phyloP scores from a whole-genome alignment of 2,888 invertebrate genomes.

The Catocala fraxini region DNA sequence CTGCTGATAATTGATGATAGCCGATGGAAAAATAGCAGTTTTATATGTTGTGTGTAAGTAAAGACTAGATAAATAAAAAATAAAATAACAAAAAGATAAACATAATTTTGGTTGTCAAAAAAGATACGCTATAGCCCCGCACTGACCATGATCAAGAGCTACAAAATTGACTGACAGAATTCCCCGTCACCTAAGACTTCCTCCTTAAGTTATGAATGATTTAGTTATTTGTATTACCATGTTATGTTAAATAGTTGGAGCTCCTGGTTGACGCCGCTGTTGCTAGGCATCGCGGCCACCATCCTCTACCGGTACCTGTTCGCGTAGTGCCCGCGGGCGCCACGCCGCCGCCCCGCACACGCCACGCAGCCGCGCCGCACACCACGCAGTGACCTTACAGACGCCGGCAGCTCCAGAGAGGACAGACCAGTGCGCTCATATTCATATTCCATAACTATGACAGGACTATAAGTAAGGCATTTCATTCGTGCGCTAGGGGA shows the following conservation, averaged over 20 bases:
- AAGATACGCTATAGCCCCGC: no score
- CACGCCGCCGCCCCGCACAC: constrained; percentile 20
- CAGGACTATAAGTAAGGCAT: neutral
- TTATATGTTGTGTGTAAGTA: no score
- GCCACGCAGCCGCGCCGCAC: constrained; percentile 11
- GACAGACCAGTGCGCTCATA: neutral
- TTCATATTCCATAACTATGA: neutral
- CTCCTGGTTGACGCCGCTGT: constrained; percentile 90
- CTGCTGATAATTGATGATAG: no score
- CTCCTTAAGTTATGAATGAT: neutral
- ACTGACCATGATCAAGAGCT: no score
- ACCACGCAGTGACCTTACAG: neutral
- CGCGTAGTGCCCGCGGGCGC: constrained; percentile 70
- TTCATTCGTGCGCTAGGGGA: neutral
- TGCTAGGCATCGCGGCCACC: constrained; percentile 90
- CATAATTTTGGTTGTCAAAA: no score
- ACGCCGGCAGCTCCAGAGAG: neutral
- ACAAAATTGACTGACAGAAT: no score
- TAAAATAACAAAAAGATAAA: no score
- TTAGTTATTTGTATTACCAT: constrained; percentile 5
- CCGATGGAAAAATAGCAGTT: no score
- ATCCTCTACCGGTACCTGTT: constrained; percentile 91
- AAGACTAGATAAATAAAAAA: no score
- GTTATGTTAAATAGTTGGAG: constrained; percentile 74
- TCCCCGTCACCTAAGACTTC: no score